Base-by-base conservation (phyloP, 2,113 vertebrate genomes). In the Calyptommatus sinebrachiatus region DNA sequence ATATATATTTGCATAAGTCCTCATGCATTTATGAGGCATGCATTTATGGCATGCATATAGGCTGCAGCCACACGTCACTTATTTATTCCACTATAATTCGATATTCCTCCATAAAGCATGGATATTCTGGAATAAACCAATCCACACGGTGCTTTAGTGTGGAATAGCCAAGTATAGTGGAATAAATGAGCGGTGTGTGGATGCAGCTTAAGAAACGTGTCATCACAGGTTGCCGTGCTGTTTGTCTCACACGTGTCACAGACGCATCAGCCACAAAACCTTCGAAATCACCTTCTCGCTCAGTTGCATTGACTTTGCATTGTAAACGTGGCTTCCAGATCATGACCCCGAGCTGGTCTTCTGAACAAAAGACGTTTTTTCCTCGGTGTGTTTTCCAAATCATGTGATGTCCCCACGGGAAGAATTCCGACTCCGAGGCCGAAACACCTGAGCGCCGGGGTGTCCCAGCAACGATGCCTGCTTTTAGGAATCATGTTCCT, bases 401-500 rank as follows among this genome's bases (percentile, higher is more conserved):
- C 22, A 4, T 35, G 24, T 8, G 8, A 41, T 28, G 35, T 48
- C 18, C 26, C 24, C 35, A 45, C 3, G 50, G 63, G 63, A 74
- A 74, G 12, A 24, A 5, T 67, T 28, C 48, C 66, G 22, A 60
- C 16, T 18, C 53, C 14, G 18, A 1, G 12, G 18, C 53, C 53
- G 53, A 41, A 45, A 46, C 35, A 67, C 12, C 28, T 26, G n/a
- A 28, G 28, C 24, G 20, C 22, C 9, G 63, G 18, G 35, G 4
- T 12, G 73, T 82, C 78, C 67, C 65, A 77, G 66, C 81, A 29
- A 0, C 71, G 77, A 63, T 73, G 65, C 28, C n/a, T 80, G 71
- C 67, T 45, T 31, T 12, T 29, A 57, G 69, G 78, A 67, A 91
- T 92, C 88, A 84, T 89, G 89, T 86, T 91, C 78, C 87, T 89